Percentiles rank a stretch among this genome's conserved stretches.
phyloP scores from a whole-genome alignment of 2,888 invertebrate genomes.

The Acleris emargana region DNA sequence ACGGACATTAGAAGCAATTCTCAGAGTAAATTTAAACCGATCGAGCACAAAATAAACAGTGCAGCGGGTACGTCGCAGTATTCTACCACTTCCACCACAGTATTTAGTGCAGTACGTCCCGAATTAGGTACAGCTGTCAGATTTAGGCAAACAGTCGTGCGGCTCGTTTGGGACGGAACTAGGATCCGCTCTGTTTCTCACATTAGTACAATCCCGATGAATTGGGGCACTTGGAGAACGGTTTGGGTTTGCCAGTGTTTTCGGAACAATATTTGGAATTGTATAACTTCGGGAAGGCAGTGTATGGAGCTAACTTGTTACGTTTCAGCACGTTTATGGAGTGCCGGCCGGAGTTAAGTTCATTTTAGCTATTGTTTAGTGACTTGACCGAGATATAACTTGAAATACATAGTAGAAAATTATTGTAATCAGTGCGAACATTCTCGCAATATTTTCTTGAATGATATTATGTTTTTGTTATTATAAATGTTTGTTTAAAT shows the following conservation, averaged over 20 bases:
- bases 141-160: conserved; percentile 67
- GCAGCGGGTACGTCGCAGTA: conserved; percentile 19
- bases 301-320: conserved; percentile 1
- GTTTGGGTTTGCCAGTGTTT: conserved; percentile 34
- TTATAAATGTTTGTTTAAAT: too few species aligned
- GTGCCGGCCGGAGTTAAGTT: not conserved
- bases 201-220: conserved; percentile 72
- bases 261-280: conserved; percentile 17
- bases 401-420: too few species aligned
- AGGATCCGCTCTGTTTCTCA: conserved; percentile 66
- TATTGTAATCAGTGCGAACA: too few species aligned
- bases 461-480: too few species aligned
- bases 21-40: conserved; percentile 7
- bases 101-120: conserved; percentile 46
- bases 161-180: conserved; percentile 57
- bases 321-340: not conserved
- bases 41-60: conserved; percentile 13
- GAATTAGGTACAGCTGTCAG: conserved; percentile 71
- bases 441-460: too few species aligned
- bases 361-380: not conserved
- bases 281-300: conserved; percentile 15
- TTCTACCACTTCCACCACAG: conserved; percentile 21
- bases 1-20: not conserved
- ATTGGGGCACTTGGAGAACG: conserved; percentile 58
- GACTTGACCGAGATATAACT: not conserved